phyloP scores from a whole-genome alignment of 2,797 vertebrate species.

The Karalla daura region DNA sequence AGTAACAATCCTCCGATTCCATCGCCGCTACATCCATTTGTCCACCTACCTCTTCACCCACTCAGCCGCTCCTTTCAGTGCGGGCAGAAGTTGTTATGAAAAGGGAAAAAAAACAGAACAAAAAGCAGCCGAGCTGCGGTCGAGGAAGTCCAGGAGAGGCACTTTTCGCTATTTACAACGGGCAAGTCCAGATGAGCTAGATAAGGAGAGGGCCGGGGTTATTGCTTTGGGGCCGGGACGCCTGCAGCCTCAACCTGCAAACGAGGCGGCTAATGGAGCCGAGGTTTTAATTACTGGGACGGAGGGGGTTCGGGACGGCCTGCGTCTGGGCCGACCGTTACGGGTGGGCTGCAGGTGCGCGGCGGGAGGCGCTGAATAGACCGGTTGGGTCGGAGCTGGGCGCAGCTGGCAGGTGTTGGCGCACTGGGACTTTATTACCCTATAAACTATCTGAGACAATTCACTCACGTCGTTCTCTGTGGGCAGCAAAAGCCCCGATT shows the following conservation, averaged over 20 bases:
- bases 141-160: constrained; percentile 40
- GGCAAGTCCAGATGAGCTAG: constrained; percentile 56
- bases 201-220: constrained; percentile 50
- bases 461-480: constrained; percentile 64
- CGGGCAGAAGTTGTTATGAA: constrained; percentile 43
- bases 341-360: constrained; percentile 73
- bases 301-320: neutral
- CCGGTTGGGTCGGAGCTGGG: constrained; percentile 66
- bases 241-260: constrained; percentile 56
- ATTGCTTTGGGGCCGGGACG: constrained; percentile 59
- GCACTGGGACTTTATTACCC: constrained; percentile 76
- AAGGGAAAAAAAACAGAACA: constrained; percentile 3
- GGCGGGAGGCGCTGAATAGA: constrained; percentile 68
- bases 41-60: constrained; percentile 65
- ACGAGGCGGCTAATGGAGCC: constrained; percentile 77
- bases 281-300: constrained; percentile 71
- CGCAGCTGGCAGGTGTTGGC: constrained; percentile 77
- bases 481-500: constrained; percentile 61
- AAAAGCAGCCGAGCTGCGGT: constrained; percentile 30
- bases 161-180: constrained; percentile 29
- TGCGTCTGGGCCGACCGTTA: constrained; percentile 31
- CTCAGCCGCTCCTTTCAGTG: constrained; percentile 34
- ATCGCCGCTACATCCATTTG: constrained; percentile 50
- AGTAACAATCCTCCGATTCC: constrained; percentile 30
- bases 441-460: constrained; percentile 77